Percentiles rank a stretch among this genome's conserved stretches.
Evolutionary conservation across 1,140 invertebrate genomes (phyloP).

Genomic region (Drosophila paulistorum): DNA sequence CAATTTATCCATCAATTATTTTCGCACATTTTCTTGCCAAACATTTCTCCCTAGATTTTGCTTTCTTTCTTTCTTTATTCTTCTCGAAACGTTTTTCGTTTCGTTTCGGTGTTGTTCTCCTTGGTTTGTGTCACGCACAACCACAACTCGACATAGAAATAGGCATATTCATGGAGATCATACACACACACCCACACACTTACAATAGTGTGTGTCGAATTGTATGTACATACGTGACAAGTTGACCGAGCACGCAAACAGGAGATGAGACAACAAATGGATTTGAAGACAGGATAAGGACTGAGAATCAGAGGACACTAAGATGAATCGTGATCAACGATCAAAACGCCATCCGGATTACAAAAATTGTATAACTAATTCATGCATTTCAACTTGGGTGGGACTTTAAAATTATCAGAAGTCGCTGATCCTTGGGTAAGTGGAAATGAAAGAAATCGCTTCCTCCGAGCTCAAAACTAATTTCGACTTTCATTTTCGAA

Average conservation of each 20-base stretch:
- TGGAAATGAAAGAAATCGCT: too few relatives aligned
- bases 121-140: constrained; percentile 52
- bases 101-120: constrained; percentile 14
- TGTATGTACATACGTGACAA: neutral
- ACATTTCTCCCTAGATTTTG: constrained; percentile 17
- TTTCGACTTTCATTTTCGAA: too few relatives aligned
- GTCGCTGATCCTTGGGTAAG: too few relatives aligned
- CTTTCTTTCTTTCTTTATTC: neutral
- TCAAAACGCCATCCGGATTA: too few relatives aligned
- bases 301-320: neutral
- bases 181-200: too few relatives aligned
- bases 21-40: constrained; percentile 49
- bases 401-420: too few relatives aligned
- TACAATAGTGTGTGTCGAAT: neutral
- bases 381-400: too few relatives aligned
- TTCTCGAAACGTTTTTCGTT: neutral
- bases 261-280: constrained; percentile 28
- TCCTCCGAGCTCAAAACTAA: too few relatives aligned
- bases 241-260: constrained; percentile 27
- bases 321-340: neutral
- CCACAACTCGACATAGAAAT: constrained; percentile 12
- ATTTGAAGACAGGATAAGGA: neutral
- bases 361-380: too few relatives aligned
- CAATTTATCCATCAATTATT: constrained; percentile 62
- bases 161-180: constrained; percentile 34